phyloP scores from a whole-genome alignment of 1,140 invertebrate genomes.

The Drosophila persimilis region DNA sequence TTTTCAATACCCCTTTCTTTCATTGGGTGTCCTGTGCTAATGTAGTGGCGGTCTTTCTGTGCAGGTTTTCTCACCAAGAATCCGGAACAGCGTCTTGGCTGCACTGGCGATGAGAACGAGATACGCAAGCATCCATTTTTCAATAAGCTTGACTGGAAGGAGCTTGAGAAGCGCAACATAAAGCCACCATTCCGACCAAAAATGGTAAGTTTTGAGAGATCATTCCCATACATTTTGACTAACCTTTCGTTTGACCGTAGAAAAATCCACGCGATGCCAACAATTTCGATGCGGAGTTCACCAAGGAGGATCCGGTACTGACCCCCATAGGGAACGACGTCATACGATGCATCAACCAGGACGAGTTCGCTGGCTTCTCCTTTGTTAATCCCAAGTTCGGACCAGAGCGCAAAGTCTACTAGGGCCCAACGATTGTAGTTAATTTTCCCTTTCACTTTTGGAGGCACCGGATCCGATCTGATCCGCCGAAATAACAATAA shows the following conservation, averaged over 20 bases:
- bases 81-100: conserved; percentile 96
- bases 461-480: conserved; percentile 7
- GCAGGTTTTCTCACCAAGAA: conserved; percentile 99
- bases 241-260: conserved; percentile 85
- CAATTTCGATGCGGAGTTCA: conserved; percentile 99
- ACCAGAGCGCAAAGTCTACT: conserved; percentile 85
- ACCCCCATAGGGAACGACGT: conserved; percentile 96
- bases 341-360: conserved; percentile 95
- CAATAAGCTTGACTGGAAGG: conserved; percentile 97
- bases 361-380: conserved; percentile 98
- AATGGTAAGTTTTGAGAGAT: conserved; percentile 89
- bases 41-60: background rate
- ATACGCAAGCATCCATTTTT: conserved; percentile 98
- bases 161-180: conserved; percentile 94
- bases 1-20: conserved; percentile 33
- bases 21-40: background rate
- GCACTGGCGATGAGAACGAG: conserved; percentile 90
- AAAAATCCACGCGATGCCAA: conserved; percentile 98
- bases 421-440: conserved; percentile 40
- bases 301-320: conserved; percentile 97
- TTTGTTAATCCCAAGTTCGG: conserved; percentile 97
- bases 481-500: conserved; percentile 5
- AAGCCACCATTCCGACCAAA: conserved; percentile 99
- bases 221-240: background rate
- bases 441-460: conserved; percentile 21